phyloP scores from a whole-genome alignment of 2,113 vertebrate genomes.

The Bombycilla garrulus region DNA sequence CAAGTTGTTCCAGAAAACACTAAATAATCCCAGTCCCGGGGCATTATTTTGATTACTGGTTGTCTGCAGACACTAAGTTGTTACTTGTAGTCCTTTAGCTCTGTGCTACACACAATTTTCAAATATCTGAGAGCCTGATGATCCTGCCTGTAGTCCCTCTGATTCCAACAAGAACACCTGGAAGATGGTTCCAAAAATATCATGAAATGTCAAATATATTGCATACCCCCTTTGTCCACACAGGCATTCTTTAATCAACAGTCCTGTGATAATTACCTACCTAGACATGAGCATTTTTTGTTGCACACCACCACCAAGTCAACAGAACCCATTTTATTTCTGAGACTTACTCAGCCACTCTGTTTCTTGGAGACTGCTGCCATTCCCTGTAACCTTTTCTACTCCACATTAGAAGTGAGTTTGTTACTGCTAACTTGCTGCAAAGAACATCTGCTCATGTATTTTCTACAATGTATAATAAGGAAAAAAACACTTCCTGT shows the following conservation, averaged over 20 bases:
- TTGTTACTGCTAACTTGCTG: background rate
- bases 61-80: background rate
- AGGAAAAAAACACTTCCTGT: background rate
- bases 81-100: background rate
- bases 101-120: background rate
- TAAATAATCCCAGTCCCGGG: background rate
- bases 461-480: background rate
- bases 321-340: background rate
- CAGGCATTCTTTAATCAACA: background rate
- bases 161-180: background rate
- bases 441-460: background rate
- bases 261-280: background rate
- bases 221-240: background rate
- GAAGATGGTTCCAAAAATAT: background rate
- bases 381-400: background rate
- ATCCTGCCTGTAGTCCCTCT: background rate
- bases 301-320: background rate
- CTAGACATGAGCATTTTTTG: background rate
- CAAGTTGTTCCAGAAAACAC: background rate
- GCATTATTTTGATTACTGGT: background rate
- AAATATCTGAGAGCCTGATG: background rate
- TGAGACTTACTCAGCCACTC: background rate
- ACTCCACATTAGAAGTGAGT: background rate
- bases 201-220: background rate
- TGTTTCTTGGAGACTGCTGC: background rate